Evolutionary conservation across 2,113 vertebrate genomes (phyloP).

Genomic region (Pygoscelis adeliae): DNA sequence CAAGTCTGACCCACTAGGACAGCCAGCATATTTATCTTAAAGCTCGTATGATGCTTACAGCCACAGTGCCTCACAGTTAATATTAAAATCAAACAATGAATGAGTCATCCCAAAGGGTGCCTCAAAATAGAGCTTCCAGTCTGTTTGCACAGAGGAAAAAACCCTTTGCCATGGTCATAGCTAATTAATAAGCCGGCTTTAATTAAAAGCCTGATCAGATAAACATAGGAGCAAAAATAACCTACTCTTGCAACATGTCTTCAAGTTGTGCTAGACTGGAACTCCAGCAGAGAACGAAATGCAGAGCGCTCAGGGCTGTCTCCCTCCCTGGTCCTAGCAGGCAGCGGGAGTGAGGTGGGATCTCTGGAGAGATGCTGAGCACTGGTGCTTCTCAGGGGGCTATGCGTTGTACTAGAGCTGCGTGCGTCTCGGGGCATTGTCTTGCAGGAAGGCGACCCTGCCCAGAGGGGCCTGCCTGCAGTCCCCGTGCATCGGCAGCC

Average conservation of each 20-base stretch:
- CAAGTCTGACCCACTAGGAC: not conserved
- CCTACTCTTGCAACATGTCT: fast-evolving
- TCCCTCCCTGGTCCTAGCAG: not conserved
- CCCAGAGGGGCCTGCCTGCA: not conserved
- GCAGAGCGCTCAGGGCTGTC: not conserved
- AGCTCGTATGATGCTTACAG: not conserved
- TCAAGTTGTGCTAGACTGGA: not conserved
- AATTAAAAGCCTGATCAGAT: not conserved
- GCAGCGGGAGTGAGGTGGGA: not conserved
- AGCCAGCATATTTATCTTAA: not conserved
- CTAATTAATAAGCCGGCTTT: slow-evolving; percentile 26
- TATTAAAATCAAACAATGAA: not conserved
- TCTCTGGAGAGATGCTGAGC: not conserved
- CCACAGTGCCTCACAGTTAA: not conserved
- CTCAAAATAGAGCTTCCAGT: not conserved
- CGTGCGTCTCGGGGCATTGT: fast-evolving
- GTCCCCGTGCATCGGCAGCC: not conserved
- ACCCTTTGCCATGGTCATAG: not conserved
- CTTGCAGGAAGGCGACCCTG: not conserved
- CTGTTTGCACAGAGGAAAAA: not conserved
- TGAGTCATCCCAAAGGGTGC: not conserved
- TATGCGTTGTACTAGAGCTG: not conserved
- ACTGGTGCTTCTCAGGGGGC: fast-evolving
- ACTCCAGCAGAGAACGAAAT: not conserved
- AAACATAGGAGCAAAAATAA: not conserved